Conservation (phyloP, 2,113 vertebrate genomes). For the Falcunculus frontatus region DNA sequence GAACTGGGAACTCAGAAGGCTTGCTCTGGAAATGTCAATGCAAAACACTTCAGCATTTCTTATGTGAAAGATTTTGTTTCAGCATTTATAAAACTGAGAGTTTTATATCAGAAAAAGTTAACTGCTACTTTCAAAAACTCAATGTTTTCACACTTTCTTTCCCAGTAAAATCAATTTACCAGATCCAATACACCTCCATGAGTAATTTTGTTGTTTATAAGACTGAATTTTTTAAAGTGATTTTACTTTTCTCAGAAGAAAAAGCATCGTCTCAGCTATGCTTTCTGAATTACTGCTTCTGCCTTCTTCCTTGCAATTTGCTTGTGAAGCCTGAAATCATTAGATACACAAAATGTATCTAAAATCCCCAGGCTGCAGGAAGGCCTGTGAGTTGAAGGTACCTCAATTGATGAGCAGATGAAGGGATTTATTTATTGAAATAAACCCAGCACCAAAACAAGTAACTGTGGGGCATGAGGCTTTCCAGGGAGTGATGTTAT, state of each 20-base stretch:
- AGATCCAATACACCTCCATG: neutral
- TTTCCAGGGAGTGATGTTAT: neutral
- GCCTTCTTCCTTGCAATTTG: neutral
- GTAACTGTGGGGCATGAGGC: neutral
- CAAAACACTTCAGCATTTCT: neutral
- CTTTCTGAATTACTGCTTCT: neutral
- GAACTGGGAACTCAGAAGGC: neutral
- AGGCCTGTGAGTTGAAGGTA: neutral
- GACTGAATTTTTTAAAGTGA: neutral
- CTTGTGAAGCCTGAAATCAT: neutral
- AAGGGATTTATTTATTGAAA: neutral
- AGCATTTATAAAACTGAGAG: neutral
- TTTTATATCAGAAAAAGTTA: neutral
- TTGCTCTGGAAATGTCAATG: neutral
- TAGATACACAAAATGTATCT: neutral
- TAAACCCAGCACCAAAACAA: neutral
- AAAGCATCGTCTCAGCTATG: neutral
- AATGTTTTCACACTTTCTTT: neutral
- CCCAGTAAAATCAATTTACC: neutral
- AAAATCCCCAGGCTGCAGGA: neutral
- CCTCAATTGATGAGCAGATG: neutral
- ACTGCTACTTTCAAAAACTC: neutral
- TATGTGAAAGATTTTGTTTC: neutral
- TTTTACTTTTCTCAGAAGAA: neutral
- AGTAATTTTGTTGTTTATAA: neutral